Conservation (phyloP, 1,140 invertebrate genomes). For the Papilio polytes region DNA sequence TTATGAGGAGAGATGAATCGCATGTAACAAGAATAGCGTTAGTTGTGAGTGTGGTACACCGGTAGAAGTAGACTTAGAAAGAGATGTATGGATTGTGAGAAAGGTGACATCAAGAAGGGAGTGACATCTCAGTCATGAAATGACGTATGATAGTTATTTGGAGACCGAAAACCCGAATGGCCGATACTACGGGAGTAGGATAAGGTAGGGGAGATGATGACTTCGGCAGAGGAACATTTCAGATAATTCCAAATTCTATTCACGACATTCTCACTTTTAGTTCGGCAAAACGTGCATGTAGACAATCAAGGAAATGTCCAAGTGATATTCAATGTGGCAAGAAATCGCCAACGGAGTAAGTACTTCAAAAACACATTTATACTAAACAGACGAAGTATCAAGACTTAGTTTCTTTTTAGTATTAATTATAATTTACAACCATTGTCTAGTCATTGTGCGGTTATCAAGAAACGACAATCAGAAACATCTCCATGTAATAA, state of each 20-base stretch:
- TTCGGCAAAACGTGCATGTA: neutral
- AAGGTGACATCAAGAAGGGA: too few species aligned
- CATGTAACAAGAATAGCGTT: too few species aligned
- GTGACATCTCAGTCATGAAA: too few species aligned
- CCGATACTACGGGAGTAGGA: too few species aligned
- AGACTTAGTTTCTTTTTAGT: neutral
- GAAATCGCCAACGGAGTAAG: neutral
- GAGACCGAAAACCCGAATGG: too few species aligned
- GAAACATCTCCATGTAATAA: neutral
- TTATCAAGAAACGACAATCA: neutral
- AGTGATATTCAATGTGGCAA: neutral
- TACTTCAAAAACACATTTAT: neutral
- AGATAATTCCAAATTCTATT: neutral
- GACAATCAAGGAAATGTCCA: neutral
- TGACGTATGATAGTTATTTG: too few species aligned
- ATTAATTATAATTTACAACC: neutral
- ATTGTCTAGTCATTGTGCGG: conserved; percentile 16
- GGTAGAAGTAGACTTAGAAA: too few species aligned
- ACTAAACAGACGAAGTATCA: neutral
- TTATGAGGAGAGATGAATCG: too few species aligned
- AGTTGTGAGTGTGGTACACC: too few species aligned
- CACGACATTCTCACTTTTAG: neutral
- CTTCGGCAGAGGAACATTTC: neutral
- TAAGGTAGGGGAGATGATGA: too few species aligned
- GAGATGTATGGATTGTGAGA: too few species aligned